Base-by-base conservation (phyloP, 2,113 vertebrate species). In the Okapia johnstoni region DNA sequence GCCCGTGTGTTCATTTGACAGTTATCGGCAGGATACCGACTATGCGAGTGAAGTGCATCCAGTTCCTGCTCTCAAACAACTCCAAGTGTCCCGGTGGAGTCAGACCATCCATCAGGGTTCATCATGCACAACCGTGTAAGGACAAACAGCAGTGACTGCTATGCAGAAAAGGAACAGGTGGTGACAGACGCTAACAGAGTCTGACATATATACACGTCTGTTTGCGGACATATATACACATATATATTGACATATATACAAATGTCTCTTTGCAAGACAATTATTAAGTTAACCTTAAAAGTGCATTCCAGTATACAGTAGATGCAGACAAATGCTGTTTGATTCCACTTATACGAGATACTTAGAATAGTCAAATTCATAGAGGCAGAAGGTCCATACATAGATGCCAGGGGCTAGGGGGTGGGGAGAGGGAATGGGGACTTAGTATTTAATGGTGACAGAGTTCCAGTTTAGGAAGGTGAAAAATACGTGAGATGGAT, bases 11-110 rank as follows among this genome's bases (percentile, higher is more conserved):
- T 61, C 16, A 26, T 33, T 54, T 16, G 11, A 8, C 40, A 52
- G 0, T 26, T 86, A n/a, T 2, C 23, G 6, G 54, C 4, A 23
- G 52, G 46, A 23, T 3, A n/a, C 30, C 15, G 33, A 14, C 30
- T 16, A 0, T n/a, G 30, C 28, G 46, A 87, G 76, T 36, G n/a
- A 73, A 80, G 33, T 13, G 28, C 54, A 80, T 2, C 12, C 26
- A 26, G 26, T 23, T 46, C 17, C 16, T 50, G 21, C 52, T 26
- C 36, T 91, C 40, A 58, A 77, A n/a, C 73, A 94, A 61, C 81
- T 54, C n/a, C 52, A 10, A 14, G 14, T 80, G 26, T 94, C 76
- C 30, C 0, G 1, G 60, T 16, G 81, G 16, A 90, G 40, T 70
- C 15, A 73, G 54, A 40, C n/a, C 40, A 4, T 79, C 25, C 30